phyloP scores from a whole-genome alignment of 2,113 vertebrate species.

The Callorhinus ursinus region DNA sequence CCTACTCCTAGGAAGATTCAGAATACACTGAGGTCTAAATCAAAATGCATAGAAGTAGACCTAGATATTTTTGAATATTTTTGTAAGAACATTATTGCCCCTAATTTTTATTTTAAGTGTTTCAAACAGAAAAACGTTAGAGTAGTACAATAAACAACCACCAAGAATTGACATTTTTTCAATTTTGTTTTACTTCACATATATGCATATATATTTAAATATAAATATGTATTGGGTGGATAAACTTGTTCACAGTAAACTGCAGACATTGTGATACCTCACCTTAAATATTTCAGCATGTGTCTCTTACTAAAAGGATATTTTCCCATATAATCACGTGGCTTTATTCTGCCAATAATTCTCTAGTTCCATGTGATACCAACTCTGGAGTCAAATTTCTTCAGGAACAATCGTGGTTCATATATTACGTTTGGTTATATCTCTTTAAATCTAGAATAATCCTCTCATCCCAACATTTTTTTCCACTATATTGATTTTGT shows the following conservation, averaged over 20 bases:
- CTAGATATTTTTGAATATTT: constrained; percentile 30
- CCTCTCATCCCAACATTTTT: not conserved
- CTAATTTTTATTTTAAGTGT: constrained; percentile 33
- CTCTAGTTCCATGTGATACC: not conserved
- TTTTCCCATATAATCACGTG: not conserved
- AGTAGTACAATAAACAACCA: not conserved
- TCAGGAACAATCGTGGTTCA: not conserved
- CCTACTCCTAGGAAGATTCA: not conserved
- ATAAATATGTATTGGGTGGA: not conserved
- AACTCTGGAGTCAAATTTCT: constrained; percentile 7
- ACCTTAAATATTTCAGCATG: constrained; percentile 37
- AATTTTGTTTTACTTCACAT: not conserved
- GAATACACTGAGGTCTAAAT: not conserved
- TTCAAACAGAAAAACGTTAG: constrained; percentile 21
- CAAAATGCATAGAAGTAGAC: constrained; percentile 20
- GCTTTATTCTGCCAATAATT: constrained; percentile 4
- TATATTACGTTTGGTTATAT: not conserved
- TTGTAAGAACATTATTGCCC: constrained; percentile 5
- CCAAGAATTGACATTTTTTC: not conserved
- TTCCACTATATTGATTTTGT: not conserved
- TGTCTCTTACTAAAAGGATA: constrained; percentile 16
- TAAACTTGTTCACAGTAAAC: constrained; percentile 18
- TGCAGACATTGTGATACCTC: not conserved
- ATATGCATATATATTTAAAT: not conserved
- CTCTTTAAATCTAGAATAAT: not conserved